Base-by-base conservation (phyloP, 1,140 invertebrate species). In the Drosophila quadrilineata region DNA sequence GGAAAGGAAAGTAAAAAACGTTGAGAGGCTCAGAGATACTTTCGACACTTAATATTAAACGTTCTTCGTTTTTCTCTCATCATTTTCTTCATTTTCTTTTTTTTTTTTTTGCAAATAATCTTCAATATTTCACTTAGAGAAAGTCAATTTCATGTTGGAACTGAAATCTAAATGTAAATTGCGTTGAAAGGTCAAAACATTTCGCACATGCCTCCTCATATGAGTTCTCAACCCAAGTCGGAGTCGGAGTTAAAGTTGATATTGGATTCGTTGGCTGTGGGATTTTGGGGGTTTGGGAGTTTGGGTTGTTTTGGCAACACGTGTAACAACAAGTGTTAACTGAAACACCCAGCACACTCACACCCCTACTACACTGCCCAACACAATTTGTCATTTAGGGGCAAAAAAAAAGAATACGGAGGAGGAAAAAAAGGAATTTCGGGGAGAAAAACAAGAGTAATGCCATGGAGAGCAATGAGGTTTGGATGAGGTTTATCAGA, bases 321-420 rank as follows among this genome's bases (percentile, higher is more conserved):
- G 50, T 68, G 58, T 50, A 58, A 64, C 54, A 73, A 82, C 77
- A 84, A 84, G 77, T 84, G 77, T 77, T 85, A 82, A 82, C 46
- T 69, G 59, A 76, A 65, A 62, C 63, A 65, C 69, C 52, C 71
- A n/a, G n/a, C n/a, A n/a, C 48, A 17, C 54, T 16, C 41, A 8
- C 26, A 26, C 4, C 3, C 33, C n/a, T 9, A 29, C 8, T 3
- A 8, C 28, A 29, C 26, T 28, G 6, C 26, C 17, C 68, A 41
- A 33, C 41, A 75, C 77, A 85, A 84, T 84, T 84, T 84, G 77
- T 84, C 77, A 84, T 84, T 84, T 59, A n/a, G n/a, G n/a, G 57
- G 41, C 62, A 76, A 54, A 64, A 41, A 52, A 65, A 64, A 40
- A 3, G 9, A 17, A 40, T 9, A 17, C 36, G 17, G 10, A 8